phyloP scores from a whole-genome alignment of 2,888 invertebrate genomes.

The Athalia circularis region DNA sequence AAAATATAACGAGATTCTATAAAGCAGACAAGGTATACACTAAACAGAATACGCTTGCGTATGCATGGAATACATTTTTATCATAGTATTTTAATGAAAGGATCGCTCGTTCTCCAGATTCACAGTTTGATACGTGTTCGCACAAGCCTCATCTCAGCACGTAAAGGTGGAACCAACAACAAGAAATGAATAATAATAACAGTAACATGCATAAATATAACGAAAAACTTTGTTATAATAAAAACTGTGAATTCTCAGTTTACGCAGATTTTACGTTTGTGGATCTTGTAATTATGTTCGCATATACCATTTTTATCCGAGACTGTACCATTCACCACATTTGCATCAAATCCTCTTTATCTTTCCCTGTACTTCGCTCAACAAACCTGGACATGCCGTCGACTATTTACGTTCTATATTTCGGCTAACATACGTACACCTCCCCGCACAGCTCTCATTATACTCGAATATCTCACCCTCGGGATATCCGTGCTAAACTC shows the following conservation, averaged over 20 bases:
- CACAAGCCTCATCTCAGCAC: conserved; percentile 2
- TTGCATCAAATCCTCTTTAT: conserved; percentile 42
- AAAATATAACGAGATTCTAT: conserved; percentile 25
- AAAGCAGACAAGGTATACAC: background rate
- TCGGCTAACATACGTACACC: conserved; percentile 30
- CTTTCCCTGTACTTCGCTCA: conserved; percentile 36
- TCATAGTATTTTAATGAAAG: conserved; percentile 36
- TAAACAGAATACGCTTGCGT: conserved; percentile 35
- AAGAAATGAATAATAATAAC: too few species aligned
- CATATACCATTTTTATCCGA: conserved; percentile 29
- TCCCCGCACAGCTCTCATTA: conserved; percentile 22
- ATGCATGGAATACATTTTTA: conserved; percentile 44
- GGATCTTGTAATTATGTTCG: conserved; percentile 36
- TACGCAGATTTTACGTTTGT: conserved; percentile 26
- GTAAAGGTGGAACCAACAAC: too few species aligned
- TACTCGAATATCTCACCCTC: conserved; percentile 29
- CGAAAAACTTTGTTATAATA: conserved; percentile 34
- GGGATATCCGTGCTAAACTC: conserved; percentile 26
- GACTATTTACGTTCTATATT: conserved; percentile 31
- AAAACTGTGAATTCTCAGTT: conserved; percentile 36
- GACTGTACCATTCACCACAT: conserved; percentile 37
- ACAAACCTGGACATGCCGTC: conserved; percentile 34
- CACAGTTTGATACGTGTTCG: conserved; percentile 20
- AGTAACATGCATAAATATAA: background rate
- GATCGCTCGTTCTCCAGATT: conserved; percentile 21